Evolutionary conservation across 2,113 vertebrate species (phyloP).

Genomic region (Elanoides forficatus): DNA sequence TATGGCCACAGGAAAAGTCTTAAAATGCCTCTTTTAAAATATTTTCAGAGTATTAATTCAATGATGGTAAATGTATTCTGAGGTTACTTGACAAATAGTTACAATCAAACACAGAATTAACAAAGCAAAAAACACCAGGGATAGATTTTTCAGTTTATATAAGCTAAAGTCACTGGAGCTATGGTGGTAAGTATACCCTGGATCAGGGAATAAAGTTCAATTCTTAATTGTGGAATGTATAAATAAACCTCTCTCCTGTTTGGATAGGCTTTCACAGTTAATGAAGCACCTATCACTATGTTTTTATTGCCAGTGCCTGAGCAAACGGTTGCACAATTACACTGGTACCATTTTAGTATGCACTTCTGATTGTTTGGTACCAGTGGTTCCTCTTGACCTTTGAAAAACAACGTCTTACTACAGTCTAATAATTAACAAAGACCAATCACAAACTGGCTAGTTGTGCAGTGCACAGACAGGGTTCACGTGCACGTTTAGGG

Average conservation of each 20-base stretch:
- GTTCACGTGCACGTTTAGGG: background rate
- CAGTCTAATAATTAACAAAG: constrained; percentile 4
- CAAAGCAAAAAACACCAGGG: background rate
- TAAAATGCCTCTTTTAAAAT: background rate
- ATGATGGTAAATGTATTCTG: background rate
- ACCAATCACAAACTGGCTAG: background rate
- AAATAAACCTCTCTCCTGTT: background rate
- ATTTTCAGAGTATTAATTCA: background rate
- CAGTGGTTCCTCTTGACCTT: background rate
- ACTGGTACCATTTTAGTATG: background rate
- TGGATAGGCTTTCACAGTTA: background rate
- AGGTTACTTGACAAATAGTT: background rate
- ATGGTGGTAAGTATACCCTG: background rate
- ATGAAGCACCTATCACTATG: background rate
- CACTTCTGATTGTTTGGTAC: background rate
- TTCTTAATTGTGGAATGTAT: background rate
- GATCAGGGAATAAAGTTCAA: background rate
- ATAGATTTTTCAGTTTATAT: background rate
- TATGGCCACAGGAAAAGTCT: background rate
- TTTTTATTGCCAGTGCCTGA: background rate
- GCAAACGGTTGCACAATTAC: background rate
- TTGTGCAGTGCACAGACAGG: background rate
- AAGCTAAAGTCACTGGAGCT: background rate
- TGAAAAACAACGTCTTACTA: background rate
- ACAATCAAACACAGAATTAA: background rate